Evolutionary conservation across 1,140 invertebrate genomes (phyloP), one percentile per base, ranked within the genome.

Genomic region (Ceratosolen fusciceps): DNA sequence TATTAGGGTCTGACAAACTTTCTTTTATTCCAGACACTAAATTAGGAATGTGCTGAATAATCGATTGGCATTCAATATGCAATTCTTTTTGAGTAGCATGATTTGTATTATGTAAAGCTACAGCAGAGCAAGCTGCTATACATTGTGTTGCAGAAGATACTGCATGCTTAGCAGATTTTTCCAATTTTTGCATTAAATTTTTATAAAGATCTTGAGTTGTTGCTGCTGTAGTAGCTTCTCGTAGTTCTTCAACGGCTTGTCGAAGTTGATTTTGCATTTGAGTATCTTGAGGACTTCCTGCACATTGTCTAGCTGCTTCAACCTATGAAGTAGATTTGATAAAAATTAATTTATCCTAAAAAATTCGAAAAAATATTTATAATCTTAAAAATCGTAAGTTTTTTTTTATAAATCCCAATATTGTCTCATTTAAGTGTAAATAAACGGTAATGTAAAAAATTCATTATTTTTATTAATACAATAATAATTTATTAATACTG

Each of bases 291-390:
- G 97, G 97, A 87, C 94, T 94, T 39, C 93, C 94, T 19, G 97
- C 96, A 90, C 97, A 98, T 9, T 96, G 93, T 80, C 99, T 94
- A 0, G 98, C 98, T 2, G 98, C 98, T 88, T 99, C 98, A 2
- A 99, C 85, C 85, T 85, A 37, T 56, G 47, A 62, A 70, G 34
- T 60, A 74, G n/a, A 24, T 8, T 54, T 31, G 12, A 8, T 49
- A 52, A n/a, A 26, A 49, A n/a, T n/a, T n/a, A n/a, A n/a, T n/a
- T n/a, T n/a, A n/a, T n/a, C n/a, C n/a, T n/a, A n/a, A n/a, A n/a
- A n/a, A n/a, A n/a, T n/a, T n/a, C n/a, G n/a, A n/a, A n/a, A n/a
- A n/a, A n/a, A n/a, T n/a, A n/a, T n/a, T n/a, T n/a, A n/a, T n/a
- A n/a, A n/a, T n/a, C n/a, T n/a, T n/a, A n/a, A n/a, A n/a, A n/a